These are phyloP conservation scores for Plagodis dolabraria DNA, from an alignment of 2,888 invertebrate genomes.

Conservation along the genomic window DNA sequence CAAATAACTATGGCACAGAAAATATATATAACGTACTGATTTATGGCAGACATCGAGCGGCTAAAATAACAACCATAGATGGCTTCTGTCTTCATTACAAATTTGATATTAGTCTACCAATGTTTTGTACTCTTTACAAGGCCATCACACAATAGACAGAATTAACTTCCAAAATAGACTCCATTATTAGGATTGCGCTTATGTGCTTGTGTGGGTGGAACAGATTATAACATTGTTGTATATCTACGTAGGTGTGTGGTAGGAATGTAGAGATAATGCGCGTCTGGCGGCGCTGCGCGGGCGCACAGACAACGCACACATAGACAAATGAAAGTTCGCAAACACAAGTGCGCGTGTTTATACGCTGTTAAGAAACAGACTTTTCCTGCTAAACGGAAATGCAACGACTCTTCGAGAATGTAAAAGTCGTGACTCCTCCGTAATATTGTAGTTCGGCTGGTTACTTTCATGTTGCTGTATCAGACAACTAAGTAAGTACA, in stretches of 20 bases:
- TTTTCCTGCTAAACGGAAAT: conserved; percentile 47
- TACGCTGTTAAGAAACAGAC: conserved; percentile 44
- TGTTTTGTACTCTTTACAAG: conserved; percentile 26
- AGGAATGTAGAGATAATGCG: conserved; percentile 47
- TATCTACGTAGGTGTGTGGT: conserved; percentile 45
- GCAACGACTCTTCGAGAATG: conserved; percentile 21
- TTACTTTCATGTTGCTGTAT: too few relatives aligned
- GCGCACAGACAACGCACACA: conserved; percentile 49
- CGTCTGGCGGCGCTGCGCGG: conserved; percentile 51
- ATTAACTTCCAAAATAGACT: conserved; percentile 31
- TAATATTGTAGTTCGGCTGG: conserved; percentile 5
- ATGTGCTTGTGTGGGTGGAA: conserved; percentile 42
- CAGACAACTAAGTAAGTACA: too few relatives aligned
- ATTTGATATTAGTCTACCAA: conserved; percentile 19
- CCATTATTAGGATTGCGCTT: conserved; percentile 45
- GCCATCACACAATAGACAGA: conserved; percentile 26
- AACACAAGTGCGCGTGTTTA: conserved; percentile 31
- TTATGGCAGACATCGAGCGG: conserved; percentile 5
- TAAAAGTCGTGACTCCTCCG: conserved; percentile 17
- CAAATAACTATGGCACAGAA: conserved; percentile 9
- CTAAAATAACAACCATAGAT: conserved; percentile 13
- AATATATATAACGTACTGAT: conserved; percentile 3
- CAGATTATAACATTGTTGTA: conserved; percentile 32
- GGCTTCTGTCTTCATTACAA: conserved; percentile 22
- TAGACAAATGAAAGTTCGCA: conserved; percentile 45